Base-by-base conservation (phyloP, 2,888 invertebrate genomes). In the Mechanitis mazaeus region DNA sequence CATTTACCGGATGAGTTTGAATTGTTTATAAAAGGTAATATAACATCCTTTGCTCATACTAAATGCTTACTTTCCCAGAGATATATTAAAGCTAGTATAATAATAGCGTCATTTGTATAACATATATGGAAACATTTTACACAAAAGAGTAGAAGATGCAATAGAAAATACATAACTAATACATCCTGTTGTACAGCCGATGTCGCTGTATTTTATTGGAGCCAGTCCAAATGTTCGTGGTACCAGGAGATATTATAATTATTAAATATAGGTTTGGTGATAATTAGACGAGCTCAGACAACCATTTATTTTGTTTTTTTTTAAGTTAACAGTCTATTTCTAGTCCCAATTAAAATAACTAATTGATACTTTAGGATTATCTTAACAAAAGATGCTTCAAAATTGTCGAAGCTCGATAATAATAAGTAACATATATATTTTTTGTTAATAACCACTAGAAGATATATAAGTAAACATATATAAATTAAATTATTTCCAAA, bases 181-280 rank as follows among this genome's bases (percentile, higher is more conserved):
- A 67, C 68, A 68, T 68, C 59, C 70, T 66, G 68, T 68, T 68
- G 69, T 71, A 67, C 63, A 59, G 66, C 58, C 60, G 69, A 71
- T 69, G 66, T 67, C 59, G 62, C 59, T 57, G 67, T 61, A 55
- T 66, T 64, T 64, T 59, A 64, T 72, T 74, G 74, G 72, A 71
- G 65, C 59, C 64, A 67, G 66, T 72, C 72, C 72, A 75, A 72
- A 63, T 67, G 61, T 58, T 68, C 67, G 68, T 65, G 68, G 68
- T 67, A 42, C 38, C 20, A 20, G 6, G 1, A 35, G 35, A 11
- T 42, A 42, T 55, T 28, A 61, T 61, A 42, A 55, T 58, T 4
- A 38, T 55, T 42, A 57, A 62, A 58, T 61, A 58, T 67, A 66
- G 54, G 55, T 65, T 65, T 57, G 63, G 7, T 42, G 42, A 42